These are phyloP conservation scores for Urosaurus nigricauda DNA, from an alignment of 2,797 vertebrate genomes.

Conservation along the genomic window DNA sequence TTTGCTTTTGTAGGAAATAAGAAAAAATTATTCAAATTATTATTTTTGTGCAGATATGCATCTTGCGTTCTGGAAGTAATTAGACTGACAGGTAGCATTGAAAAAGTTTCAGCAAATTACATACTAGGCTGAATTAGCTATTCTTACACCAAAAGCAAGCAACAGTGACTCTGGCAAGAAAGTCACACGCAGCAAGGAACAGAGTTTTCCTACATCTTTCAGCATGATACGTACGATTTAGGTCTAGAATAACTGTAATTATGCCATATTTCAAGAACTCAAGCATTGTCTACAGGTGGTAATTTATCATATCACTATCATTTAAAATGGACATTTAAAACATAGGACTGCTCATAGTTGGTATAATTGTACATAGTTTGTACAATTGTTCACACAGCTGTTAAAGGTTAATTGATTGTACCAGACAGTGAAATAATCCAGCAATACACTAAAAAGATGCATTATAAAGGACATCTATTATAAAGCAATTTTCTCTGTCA, in stretches of 20 bases:
- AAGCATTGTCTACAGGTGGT: constrained; percentile 49
- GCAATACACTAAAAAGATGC: constrained; percentile 23
- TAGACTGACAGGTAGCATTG: not conserved
- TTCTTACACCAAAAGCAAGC: rapidly evolving
- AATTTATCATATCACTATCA: constrained; percentile 58
- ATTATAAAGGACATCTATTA: not conserved
- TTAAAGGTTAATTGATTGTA: constrained; percentile 35
- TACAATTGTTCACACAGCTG: constrained; percentile 39
- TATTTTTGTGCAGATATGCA: not conserved
- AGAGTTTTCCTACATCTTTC: constrained; percentile 34
- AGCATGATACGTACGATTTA: constrained; percentile 9
- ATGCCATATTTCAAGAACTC: constrained; percentile 35
- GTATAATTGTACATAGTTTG: rapidly evolving
- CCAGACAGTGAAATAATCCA: constrained; percentile 24
- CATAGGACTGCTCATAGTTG: constrained; percentile 39
- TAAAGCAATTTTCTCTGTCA: not conserved
- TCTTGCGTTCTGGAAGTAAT: not conserved
- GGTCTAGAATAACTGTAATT: constrained; percentile 53
- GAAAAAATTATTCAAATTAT: not conserved
- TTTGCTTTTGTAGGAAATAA: too few relatives aligned
- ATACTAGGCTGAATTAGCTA: constrained; percentile 4
- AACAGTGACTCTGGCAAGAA: not conserved
- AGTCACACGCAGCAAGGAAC: constrained; percentile 10
- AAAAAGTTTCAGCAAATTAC: not conserved
- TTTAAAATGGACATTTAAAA: constrained; percentile 51